A percentile compares a stretch with the other conserved stretches of the same genome.
Conservation (phyloP, 2,888 invertebrate genomes). For the Dendrolimus pini region DNA sequence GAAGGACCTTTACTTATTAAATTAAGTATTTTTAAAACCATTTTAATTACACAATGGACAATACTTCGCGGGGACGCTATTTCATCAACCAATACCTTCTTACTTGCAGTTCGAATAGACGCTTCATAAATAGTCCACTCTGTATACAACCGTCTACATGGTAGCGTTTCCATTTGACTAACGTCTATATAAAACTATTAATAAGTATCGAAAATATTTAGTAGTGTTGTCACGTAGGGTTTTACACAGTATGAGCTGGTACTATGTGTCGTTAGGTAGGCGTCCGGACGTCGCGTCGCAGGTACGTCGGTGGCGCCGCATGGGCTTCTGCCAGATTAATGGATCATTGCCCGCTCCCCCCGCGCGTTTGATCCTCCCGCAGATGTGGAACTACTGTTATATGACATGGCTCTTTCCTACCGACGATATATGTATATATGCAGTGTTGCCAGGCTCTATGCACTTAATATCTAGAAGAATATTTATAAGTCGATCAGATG, state of each 20-base stretch:
- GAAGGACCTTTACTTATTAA: no score
- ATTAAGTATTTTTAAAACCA: no score
- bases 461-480: background rate
- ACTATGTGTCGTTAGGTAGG: conserved; percentile 61
- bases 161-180: no score
- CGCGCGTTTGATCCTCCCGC: conserved; percentile 39
- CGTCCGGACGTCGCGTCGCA: conserved; percentile 71
- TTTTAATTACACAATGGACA: no score
- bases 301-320: conserved; percentile 81
- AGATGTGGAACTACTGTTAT: conserved; percentile 66
- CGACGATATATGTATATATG: conserved; percentile 40
- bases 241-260: background rate
- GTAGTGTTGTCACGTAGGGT: background rate
- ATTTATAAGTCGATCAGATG: no score
- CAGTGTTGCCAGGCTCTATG: background rate
- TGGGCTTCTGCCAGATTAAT: conserved; percentile 90
- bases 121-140: no score
- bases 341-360: conserved; percentile 85
- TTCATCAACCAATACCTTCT: no score
- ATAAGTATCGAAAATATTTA: background rate
- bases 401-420: conserved; percentile 57
- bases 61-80: no score
- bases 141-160: no score
- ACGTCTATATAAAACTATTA: background rate
- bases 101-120: no score